phyloP scores from a whole-genome alignment of 1,140 invertebrate genomes.

The Drosophila arawakana region DNA sequence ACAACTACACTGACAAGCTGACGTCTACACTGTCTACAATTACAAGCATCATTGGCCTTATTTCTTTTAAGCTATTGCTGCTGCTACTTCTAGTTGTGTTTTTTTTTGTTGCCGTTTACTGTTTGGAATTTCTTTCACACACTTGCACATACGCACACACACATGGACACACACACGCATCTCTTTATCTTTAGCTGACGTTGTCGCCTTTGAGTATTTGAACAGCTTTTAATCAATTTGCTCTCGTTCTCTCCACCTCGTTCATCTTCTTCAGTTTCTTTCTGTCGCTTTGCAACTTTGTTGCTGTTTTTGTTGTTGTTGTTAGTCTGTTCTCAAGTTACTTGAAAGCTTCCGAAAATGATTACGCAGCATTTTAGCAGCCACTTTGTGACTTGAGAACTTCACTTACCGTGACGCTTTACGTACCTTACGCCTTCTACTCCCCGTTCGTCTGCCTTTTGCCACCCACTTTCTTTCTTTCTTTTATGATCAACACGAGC shows the following conservation, averaged over 20 bases:
- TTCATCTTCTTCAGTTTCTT: neutral
- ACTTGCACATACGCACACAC: slow-evolving; percentile 8
- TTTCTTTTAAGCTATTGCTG: slow-evolving; percentile 51
- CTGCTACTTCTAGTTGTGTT: slow-evolving; percentile 13
- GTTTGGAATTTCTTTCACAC: slow-evolving; percentile 51
- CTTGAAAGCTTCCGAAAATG: slow-evolving; percentile 72
- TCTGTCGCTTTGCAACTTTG: slow-evolving; percentile 20
- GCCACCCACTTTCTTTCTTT: slow-evolving; percentile 5
- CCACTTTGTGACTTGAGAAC: slow-evolving; percentile 49
- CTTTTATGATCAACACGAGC: slow-evolving; percentile 30
- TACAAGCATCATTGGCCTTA: slow-evolving; percentile 82
- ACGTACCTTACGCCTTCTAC: neutral
- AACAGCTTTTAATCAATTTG: slow-evolving; percentile 63
- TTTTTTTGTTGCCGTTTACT: slow-evolving; percentile 41
- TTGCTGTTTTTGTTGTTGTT: slow-evolving; percentile 8
- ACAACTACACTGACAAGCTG: slow-evolving; percentile 43
- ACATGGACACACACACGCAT: neutral
- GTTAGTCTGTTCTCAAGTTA: slow-evolving; percentile 30
- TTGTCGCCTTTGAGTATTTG: slow-evolving; percentile 65
- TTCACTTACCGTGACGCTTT: slow-evolving; percentile 7
- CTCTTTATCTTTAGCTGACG: slow-evolving; percentile 55
- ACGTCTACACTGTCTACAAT: slow-evolving; percentile 59
- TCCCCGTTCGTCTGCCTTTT: neutral
- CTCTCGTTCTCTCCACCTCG: slow-evolving; percentile 32
- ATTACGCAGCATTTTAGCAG: slow-evolving; percentile 74